Conservation (phyloP, 2,113 vertebrate genomes). For the Etheostoma spectabile region DNA sequence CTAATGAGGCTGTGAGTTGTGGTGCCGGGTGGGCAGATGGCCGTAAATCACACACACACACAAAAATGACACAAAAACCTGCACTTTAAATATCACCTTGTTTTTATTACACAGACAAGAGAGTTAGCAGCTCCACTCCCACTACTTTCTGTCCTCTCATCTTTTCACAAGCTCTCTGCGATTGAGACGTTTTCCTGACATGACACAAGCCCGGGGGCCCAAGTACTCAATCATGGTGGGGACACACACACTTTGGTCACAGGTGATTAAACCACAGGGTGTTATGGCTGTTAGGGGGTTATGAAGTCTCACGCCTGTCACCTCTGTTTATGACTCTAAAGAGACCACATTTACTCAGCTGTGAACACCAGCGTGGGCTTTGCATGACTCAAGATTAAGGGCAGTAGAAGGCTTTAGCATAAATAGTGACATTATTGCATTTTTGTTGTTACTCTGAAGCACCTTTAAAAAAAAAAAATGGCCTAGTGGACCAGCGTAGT, state of each 20-base stretch:
- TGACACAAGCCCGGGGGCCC: neutral
- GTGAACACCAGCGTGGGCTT: slow-evolving; percentile 14
- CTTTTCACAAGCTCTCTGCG: slow-evolving; percentile 24
- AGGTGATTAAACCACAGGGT: slow-evolving; percentile 65
- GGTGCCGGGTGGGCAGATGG: slow-evolving; percentile 64
- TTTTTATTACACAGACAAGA: slow-evolving; percentile 81
- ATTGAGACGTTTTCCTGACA: slow-evolving; percentile 50
- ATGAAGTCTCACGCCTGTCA: slow-evolving; percentile 52
- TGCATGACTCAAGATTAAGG: slow-evolving; percentile 36
- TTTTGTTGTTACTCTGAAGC: slow-evolving; percentile 20
- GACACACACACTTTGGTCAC: slow-evolving; percentile 59
- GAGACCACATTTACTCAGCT: slow-evolving; percentile 70
- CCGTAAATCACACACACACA: slow-evolving; percentile 60
- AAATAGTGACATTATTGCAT: slow-evolving; percentile 50
- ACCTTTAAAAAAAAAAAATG: slow-evolving; percentile 23
- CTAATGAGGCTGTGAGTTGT: slow-evolving; percentile 75
- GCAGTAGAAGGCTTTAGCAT: slow-evolving; percentile 41
- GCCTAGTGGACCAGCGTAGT: slow-evolving; percentile 24
- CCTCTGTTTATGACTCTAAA: slow-evolving; percentile 40
- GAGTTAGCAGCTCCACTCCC: slow-evolving; percentile 57
- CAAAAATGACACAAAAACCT: slow-evolving; percentile 55
- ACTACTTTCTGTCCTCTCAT: slow-evolving; percentile 10
- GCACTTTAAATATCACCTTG: slow-evolving; percentile 78
- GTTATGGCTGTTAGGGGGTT: slow-evolving; percentile 49
- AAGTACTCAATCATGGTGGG: slow-evolving; percentile 36